Base-by-base conservation (phyloP, 30 jellyfish, hydroid and myxozoan genomes). In the Turritopsis rubra region DNA sequence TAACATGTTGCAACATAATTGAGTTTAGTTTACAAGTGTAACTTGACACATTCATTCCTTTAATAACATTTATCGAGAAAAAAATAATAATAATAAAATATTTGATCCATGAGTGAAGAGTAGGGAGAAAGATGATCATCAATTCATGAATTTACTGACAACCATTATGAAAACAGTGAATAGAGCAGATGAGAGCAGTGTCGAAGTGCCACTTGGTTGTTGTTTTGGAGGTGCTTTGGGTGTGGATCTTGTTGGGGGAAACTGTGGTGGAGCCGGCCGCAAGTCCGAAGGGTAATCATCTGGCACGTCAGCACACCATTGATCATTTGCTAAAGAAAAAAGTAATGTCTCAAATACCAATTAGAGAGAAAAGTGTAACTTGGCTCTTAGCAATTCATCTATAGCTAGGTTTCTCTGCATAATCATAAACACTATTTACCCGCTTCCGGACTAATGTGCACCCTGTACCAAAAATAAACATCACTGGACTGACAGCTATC, bases 391-490 rank as follows among this genome's bases (percentile, higher is more conserved):
- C n/a, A n/a, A n/a, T n/a, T n/a, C n/a, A n/a, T n/a, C n/a, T n/a
- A n/a, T n/a, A n/a, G n/a, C n/a, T n/a, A n/a, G n/a, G n/a, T n/a
- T n/a, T n/a, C n/a, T n/a, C n/a, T n/a, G n/a, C n/a, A n/a, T n/a
- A n/a, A n/a, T n/a, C n/a, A n/a, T n/a, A n/a, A n/a, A n/a, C n/a
- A n/a, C n/a, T n/a, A n/a, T 41, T 41, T 5, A 77, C 85, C 85
- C 29, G 75, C 85, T 29, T 24, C 85, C 1, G 85, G 75, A 77
- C 85, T 77, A 5, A 19, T 52, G 72, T 26, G 71, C 18, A 77
- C 85, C 18, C 85, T 19, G 72, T 77, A 77, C 29, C 53, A 77
- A 29, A 21, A 77, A 4, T 21, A 1, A 28, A 77, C 85, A 77
- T 53, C 29, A 29, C 71, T 53, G 0, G 85, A 29, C 0, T 28